Base-by-base conservation (phyloP, 1,140 invertebrate species). In the Drosophila erecta region DNA sequence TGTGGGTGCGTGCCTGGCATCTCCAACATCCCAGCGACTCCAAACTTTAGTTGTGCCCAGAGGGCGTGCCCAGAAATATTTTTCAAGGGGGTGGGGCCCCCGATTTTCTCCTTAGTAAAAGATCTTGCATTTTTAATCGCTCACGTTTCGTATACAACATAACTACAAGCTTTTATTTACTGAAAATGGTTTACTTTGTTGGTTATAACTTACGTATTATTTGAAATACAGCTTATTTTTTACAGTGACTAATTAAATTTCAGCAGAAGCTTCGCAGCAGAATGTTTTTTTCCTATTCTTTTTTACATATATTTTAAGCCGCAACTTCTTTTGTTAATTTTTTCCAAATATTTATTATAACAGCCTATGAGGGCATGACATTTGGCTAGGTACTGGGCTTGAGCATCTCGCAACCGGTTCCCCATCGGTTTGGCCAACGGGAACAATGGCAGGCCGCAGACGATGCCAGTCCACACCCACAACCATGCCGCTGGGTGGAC, bases 1-100 rank as follows among this genome's bases (percentile, higher is more conserved):
- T 65, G 79, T 60, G 76, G 66, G 58, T 85, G 73, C 69, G 81
- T 85, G 81, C 37, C 62, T 66, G 66, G 76, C 66, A 76, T 79
- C 67, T 49, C 44, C 66, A 85, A 69, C 43, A 55, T 27, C 1
- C 37, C 66, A 58, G 22, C 55, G 41, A 30, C 58, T n/a, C 71
- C 58, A 30, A 57, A 15, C 4, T 10, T 22, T 6, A 30, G 30
- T n/a, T 24, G 12, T 14, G 35, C 15, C 11, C 20, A 57, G 58
- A n/a, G 15, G 58, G 24, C 22, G 22, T 61, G 51, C 30, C 22
- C 30, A 33, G 30, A 51, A 57, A 57, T 17, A 20, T 40, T 27
- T 20, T 3, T 1, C 7, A n/a, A 1, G 43, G n/a, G 20, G 27
- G 17, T 27, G 30, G 1, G 22, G 14, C 44, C 44, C 14, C 3